A percentile compares a stretch with the other conserved stretches of the same genome.
Evolutionary conservation across 2,888 invertebrate species (phyloP).

Genomic region (Cabera pusaria): DNA sequence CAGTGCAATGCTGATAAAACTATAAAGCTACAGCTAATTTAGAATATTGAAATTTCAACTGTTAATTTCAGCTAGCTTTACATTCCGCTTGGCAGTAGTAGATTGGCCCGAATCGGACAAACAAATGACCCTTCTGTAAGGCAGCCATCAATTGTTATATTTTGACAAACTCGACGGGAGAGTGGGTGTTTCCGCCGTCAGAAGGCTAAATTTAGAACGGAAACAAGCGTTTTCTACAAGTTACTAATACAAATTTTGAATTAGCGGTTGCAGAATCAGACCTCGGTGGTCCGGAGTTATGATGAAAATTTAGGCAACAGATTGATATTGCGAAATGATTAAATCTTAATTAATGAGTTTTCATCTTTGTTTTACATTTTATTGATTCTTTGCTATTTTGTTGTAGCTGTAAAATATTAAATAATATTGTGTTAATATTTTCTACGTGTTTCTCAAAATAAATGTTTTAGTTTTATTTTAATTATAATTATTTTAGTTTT

Average conservation of each 20-base stretch:
- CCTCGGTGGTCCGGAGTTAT: slow-evolving; percentile 10
- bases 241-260: slow-evolving; percentile 5
- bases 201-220: slow-evolving; percentile 31
- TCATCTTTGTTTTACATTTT: no score
- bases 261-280: slow-evolving; percentile 8
- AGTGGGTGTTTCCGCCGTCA: slow-evolving; percentile 4
- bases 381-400: no score
- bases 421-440: no score
- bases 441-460: no score
- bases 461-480: no score
- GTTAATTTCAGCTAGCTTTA: background rate
- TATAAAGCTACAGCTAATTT: no score
- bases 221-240: slow-evolving; percentile 22
- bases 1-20: no score
- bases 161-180: slow-evolving; percentile 26
- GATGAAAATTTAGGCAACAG: slow-evolving; percentile 3
- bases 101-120: slow-evolving; percentile 21
- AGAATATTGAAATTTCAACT: no score
- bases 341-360: no score
- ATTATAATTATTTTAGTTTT: no score
- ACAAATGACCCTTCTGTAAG: slow-evolving; percentile 20
- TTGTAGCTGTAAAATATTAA: no score
- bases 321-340: background rate
- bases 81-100: slow-evolving; percentile 16
- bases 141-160: slow-evolving; percentile 30